Conservation (phyloP, 2,113 vertebrate species). For the Oceanites oceanicus region DNA sequence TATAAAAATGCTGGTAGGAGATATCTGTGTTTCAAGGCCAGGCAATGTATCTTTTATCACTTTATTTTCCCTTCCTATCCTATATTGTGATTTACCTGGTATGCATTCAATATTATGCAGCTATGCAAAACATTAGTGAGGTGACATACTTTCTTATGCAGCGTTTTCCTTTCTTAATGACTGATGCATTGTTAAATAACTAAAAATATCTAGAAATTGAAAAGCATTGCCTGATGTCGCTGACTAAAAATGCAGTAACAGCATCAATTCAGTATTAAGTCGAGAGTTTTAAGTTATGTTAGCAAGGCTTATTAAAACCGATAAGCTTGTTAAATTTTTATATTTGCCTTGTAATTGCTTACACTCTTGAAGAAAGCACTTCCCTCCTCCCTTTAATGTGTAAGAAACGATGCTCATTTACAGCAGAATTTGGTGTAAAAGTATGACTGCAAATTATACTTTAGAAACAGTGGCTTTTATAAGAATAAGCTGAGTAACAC, state of each 20-base stretch:
- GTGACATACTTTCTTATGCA: not conserved
- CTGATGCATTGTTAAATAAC: not conserved
- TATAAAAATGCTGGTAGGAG: not conserved
- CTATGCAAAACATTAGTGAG: not conserved
- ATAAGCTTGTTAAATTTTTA: not conserved
- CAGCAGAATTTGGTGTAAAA: not conserved
- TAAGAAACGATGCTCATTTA: not conserved
- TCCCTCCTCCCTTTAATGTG: not conserved
- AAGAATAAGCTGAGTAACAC: not conserved
- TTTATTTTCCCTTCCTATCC: not conserved
- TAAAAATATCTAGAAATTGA: not conserved
- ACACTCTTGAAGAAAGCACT: not conserved
- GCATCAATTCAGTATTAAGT: not conserved
- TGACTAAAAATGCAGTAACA: not conserved
- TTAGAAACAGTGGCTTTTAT: not conserved
- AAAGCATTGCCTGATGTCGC: not conserved
- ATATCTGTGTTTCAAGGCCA: not conserved
- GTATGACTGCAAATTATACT: not conserved
- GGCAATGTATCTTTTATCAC: not conserved
- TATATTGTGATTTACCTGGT: not conserved
- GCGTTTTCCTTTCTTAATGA: not conserved
- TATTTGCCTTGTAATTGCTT: not conserved
- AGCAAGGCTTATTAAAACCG: not conserved
- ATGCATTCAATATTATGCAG: not conserved
- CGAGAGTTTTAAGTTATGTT: not conserved